These are phyloP conservation scores for Enhydra lutris DNA, from an alignment of 2,113 vertebrate species.

Conservation along the genomic window DNA sequence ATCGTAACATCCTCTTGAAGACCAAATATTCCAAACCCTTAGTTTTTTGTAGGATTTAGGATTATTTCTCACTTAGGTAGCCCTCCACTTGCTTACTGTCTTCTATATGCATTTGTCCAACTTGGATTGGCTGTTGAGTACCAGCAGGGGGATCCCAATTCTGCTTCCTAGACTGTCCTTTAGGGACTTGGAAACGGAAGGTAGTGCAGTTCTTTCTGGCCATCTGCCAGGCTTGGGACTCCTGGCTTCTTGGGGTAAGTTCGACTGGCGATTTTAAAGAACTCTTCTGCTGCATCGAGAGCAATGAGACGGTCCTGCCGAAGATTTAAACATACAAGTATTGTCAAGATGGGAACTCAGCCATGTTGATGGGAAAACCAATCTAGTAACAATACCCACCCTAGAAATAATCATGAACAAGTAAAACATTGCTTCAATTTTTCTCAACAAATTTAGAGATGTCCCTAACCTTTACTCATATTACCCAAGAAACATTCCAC, in stretches of 20 bases:
- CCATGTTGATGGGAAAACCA: not conserved
- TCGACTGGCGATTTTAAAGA: constrained; percentile 86
- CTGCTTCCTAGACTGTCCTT: not conserved
- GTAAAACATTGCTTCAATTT: not conserved
- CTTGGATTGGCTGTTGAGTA: not conserved
- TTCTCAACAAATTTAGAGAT: constrained; percentile 15
- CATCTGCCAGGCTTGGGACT: not conserved
- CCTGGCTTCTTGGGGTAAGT: constrained; percentile 86
- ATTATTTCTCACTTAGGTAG: not conserved
- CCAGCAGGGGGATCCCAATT: not conserved
- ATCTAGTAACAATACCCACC: not conserved
- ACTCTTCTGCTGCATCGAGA: constrained; percentile 93
- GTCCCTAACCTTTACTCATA: not conserved
- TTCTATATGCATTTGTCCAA: not conserved
- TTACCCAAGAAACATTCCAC: not conserved
- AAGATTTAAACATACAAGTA: not conserved
- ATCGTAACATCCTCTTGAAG: not conserved
- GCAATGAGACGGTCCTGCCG: constrained; percentile 91
- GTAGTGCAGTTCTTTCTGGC: not conserved
- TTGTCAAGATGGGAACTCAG: not conserved
- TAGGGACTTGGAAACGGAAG: constrained; percentile 64
- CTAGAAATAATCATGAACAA: not conserved
- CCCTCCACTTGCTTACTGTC: not conserved
- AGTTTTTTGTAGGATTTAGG: not conserved
- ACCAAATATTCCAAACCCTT: not conserved